Conservation (phyloP, 2,888 invertebrate genomes). For the Nomada flava region DNA sequence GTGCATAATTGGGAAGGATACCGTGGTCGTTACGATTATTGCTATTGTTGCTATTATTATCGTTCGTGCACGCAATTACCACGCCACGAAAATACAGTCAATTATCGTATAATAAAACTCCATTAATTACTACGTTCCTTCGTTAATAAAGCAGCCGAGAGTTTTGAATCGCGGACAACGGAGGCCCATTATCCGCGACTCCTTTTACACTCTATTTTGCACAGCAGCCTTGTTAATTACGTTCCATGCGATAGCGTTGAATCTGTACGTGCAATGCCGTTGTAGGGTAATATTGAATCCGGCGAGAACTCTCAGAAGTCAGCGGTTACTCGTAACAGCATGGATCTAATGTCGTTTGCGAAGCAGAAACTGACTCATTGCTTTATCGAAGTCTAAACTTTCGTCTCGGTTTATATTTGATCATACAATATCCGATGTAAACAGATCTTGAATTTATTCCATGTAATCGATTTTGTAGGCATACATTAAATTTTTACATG, state of each 20-base stretch:
- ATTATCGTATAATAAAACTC: conserved; percentile 31
- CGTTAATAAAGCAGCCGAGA: conserved; percentile 8
- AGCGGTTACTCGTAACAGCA: background rate
- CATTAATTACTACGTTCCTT: conserved; percentile 34
- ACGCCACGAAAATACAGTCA: conserved; percentile 19
- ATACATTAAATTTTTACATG: background rate
- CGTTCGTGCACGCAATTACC: conserved; percentile 28
- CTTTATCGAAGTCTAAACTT: conserved; percentile 1
- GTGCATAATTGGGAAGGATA: conserved; percentile 33
- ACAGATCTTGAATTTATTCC: conserved; percentile 4
- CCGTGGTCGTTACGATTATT: conserved; percentile 25
- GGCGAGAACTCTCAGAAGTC: background rate
- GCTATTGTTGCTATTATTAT: conserved; percentile 27
- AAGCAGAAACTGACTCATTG: background rate
- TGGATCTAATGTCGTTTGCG: conserved; percentile 15
- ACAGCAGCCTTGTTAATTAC: background rate
- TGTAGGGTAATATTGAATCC: conserved; percentile 3
- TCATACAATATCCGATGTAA: background rate
- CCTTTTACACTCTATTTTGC: background rate
- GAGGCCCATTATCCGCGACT: conserved; percentile 8
- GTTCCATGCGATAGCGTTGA: conserved; percentile 12
- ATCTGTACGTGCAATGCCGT: background rate
- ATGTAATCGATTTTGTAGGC: background rate
- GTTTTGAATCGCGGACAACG: conserved; percentile 14
- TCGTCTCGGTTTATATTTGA: background rate